Conservation (phyloP, 2,797 vertebrate species). For the Dryobates pubescens region DNA sequence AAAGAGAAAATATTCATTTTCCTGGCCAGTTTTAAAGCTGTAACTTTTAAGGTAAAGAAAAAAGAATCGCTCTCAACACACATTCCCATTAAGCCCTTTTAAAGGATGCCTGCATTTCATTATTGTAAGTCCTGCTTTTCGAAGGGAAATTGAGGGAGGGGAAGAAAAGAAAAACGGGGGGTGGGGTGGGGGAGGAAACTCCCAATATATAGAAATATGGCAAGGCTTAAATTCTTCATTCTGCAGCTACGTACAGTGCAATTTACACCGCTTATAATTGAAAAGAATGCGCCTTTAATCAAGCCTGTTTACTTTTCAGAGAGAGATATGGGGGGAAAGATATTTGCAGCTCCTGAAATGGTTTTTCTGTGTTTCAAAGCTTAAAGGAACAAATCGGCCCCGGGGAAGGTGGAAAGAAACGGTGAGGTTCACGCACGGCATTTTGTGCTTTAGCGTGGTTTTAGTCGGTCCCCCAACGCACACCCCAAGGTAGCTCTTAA, state of each 20-base stretch:
- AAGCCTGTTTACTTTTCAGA: constrained; percentile 31
- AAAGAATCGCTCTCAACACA: not conserved
- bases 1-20: constrained; percentile 69
- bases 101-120: constrained; percentile 65
- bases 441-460: constrained; percentile 70
- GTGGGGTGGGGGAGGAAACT: not conserved
- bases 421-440: constrained; percentile 39
- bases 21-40: constrained; percentile 72
- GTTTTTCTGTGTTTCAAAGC: constrained; percentile 45
- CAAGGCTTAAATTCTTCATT: constrained; percentile 50
- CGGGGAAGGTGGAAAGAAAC: constrained; percentile 20
- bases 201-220: constrained; percentile 12
- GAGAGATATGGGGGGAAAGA: not conserved
- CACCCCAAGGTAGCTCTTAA: constrained; percentile 64
- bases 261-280: constrained; percentile 48
- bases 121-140: constrained; percentile 55
- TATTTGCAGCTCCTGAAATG: constrained; percentile 48
- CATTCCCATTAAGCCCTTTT: constrained; percentile 59
- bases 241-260: constrained; percentile 41
- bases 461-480: constrained; percentile 38
- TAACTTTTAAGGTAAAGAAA: not conserved
- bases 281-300: constrained; percentile 53
- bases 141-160: constrained; percentile 20
- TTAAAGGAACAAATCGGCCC: constrained; percentile 3
- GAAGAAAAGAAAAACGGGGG: not conserved